Evolutionary conservation across 2,888 invertebrate genomes (phyloP), one percentile per base, ranked within the genome.

Genomic region (Athrips mouffetella): DNA sequence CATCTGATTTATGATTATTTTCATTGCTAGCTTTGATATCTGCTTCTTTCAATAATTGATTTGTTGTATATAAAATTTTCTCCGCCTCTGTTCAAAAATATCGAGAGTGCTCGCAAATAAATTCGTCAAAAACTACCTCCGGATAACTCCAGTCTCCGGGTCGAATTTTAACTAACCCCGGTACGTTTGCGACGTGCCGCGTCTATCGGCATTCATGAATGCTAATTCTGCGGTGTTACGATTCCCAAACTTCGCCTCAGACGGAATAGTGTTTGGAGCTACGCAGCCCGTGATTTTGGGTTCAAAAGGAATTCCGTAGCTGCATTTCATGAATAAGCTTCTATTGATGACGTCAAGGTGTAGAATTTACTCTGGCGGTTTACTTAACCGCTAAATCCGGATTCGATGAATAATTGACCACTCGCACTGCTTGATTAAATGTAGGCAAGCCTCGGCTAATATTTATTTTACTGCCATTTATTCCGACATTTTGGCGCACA

Each of bases 111-210:
- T 33, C 13, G 15, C 25, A 40, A 42, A 48, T 48, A 53, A 68
- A 70, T 70, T 74, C 67, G 66, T 68, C 69, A 37, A 70, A 71
- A 74, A 71, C 64, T 68, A 64, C 60, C 64, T 58, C 60, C 63
- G 62, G 67, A 68, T 65, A 70, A 70, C 62, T 63, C 60, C 52
- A 52, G 53, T 56, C 50, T 67, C 63, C 55, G 64, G 60, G 70
- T 67, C 69, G 72, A 66, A 67, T 71, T 69, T 66, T 73, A 73
- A 75, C 69, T 68, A 73, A 62, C 46, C 35, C 51, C 37, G 27
- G 21, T 37, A 37, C 37, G 37, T 21, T 37, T 13, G 37, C 44
- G 45, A 53, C 48, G 50, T 50, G 39, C 57, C 51, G 25, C 52
- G 49, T 39, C 47, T 48, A 56, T 57, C 47, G 62, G 62, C 57